Percentiles rank a stretch among this genome's conserved stretches.
Evolutionary conservation across 1,140 invertebrate species (phyloP).

Genomic region (Lanistes nyassanus): DNA sequence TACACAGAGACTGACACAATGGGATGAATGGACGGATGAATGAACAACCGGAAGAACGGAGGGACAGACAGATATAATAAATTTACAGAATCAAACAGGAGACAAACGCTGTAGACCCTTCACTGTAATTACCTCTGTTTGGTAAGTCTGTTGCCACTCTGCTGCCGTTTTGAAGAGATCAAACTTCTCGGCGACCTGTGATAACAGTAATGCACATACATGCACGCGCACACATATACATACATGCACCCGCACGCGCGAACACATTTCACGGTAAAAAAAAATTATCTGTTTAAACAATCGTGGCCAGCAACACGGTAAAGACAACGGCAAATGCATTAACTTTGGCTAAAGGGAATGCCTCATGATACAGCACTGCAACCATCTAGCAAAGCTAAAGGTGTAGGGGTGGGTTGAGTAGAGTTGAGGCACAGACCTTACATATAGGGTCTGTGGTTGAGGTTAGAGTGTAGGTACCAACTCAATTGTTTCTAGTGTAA

Average conservation of each 20-base stretch:
- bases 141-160: slow-evolving; percentile 21
- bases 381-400: too few relatives aligned
- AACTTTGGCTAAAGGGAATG: too few relatives aligned
- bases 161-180: slow-evolving; percentile 25
- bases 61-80: slow-evolving; percentile 22
- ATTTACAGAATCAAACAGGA: neutral
- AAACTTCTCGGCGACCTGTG: slow-evolving; percentile 21
- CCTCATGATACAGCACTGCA: too few relatives aligned
- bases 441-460: too few relatives aligned
- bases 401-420: too few relatives aligned
- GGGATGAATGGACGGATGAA: slow-evolving; percentile 11
- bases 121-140: slow-evolving; percentile 17
- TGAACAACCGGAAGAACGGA: slow-evolving; percentile 14
- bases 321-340: too few relatives aligned
- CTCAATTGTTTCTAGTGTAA: too few relatives aligned
- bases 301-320: too few relatives aligned
- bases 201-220: neutral
- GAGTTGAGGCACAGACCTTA: too few relatives aligned
- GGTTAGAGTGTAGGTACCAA: too few relatives aligned
- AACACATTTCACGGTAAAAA: neutral
- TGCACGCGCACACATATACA: neutral
- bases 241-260: neutral
- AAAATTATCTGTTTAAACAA: neutral
- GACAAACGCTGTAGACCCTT: too few relatives aligned
- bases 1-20: slow-evolving; percentile 13